phyloP scores from a whole-genome alignment of 2,797 vertebrate species.

The Aythya fuligula region DNA sequence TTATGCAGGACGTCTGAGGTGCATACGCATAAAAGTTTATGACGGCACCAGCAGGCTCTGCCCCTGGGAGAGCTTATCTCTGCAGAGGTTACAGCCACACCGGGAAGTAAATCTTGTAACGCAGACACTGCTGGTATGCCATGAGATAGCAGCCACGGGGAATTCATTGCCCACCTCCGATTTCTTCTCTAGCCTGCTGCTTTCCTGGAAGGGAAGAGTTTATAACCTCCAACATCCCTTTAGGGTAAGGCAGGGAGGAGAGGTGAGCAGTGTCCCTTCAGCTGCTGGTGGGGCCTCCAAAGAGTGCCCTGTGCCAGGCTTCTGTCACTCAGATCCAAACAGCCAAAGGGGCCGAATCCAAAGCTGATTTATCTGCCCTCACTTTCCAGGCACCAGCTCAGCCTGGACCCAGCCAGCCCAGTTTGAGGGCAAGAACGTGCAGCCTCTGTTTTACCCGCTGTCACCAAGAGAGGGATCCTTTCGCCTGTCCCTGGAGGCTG shows the following conservation, averaged over 20 bases:
- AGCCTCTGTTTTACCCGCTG: slow-evolving; percentile 25
- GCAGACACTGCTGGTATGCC: not conserved
- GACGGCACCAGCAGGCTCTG: not conserved
- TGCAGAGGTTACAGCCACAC: not conserved
- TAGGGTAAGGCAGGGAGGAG: not conserved
- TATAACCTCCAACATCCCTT: not conserved
- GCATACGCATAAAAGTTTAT: not conserved
- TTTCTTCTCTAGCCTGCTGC: not conserved
- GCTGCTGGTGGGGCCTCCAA: not conserved
- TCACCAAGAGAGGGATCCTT: slow-evolving; percentile 69
- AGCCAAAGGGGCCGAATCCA: not conserved
- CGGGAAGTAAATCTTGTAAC: not conserved
- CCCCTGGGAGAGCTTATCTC: not conserved
- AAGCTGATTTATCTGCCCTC: not conserved
- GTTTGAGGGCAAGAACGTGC: rapidly evolving
- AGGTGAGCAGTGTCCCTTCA: rapidly evolving
- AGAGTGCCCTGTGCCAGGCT: not conserved
- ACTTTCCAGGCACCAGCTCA: rapidly evolving
- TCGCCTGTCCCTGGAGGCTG: slow-evolving; percentile 22
- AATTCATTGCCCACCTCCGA: not conserved
- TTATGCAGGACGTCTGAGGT: rapidly evolving
- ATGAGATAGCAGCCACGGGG: not conserved
- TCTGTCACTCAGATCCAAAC: not conserved
- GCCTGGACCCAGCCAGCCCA: rapidly evolving
- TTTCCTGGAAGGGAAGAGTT: not conserved